Base-by-base conservation (phyloP, 2,888 invertebrate genomes). In the Synergus japonicus region DNA sequence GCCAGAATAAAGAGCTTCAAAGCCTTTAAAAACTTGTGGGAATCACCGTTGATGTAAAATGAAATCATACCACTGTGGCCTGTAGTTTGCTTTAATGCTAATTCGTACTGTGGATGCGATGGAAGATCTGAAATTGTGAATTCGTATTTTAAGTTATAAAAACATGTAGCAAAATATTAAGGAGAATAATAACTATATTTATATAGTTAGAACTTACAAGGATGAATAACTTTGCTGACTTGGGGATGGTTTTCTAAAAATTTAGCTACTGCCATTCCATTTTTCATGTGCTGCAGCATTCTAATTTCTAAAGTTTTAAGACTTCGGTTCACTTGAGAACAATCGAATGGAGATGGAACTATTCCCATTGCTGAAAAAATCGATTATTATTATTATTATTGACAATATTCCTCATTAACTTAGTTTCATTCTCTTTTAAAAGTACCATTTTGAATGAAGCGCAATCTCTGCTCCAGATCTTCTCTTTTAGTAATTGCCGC, bases 341-440 rank as follows among this genome's bases (percentile, higher is more conserved):
- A 99, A 92, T 99, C 99, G 90, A 98, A 98, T 0, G 99, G 98
- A 0, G 99, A 97, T 2, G 99, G 99, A 15, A 99, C 96, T 64
- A 97, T 95, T 77, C 99, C 99, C 94, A 97, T 94, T 5, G 98
- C 97, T 96, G 65, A 58, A 85, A 85, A 63, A 49, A 76, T 58
- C 10, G 63, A 44, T 43, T 29, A 43, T 58, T 76, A 77, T 2
- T 67, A 77, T 18, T 66, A 65, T 60, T 22, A 76, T 29, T 46
- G 22, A 60, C 66, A 76, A 69, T 18, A 67, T 41, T 67, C 18
- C 18, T 67, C 10, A 12, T 67, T 8, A 4, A 13, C 2, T 65
- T 12, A 12, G 9, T 67, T 69, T 43, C 9, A n/a, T 67, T 67
- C 15, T 67, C 64, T 64, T 64, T 76, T 78, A 64, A 46, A 83